Evolutionary conservation across 2,888 invertebrate genomes (phyloP).

Genomic region (Brenthis hecate): DNA sequence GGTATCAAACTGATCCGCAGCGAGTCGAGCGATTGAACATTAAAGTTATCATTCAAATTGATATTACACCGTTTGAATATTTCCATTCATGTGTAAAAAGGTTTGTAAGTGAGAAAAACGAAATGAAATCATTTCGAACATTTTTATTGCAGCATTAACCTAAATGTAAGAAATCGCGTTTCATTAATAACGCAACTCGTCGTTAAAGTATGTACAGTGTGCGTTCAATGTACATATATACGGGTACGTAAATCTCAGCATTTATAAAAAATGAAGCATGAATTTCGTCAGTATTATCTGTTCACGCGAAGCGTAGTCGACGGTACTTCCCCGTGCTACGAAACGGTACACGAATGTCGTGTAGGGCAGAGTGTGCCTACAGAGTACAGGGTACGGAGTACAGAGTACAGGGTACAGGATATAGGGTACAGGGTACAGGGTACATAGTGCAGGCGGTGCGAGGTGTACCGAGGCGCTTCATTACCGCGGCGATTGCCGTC

Average conservation of each 20-base stretch:
- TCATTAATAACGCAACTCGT: constrained; percentile 3
- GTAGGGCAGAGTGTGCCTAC: too few relatives aligned
- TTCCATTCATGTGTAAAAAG: constrained; percentile 5
- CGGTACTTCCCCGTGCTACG: too few relatives aligned
- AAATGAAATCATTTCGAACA: constrained; percentile 2
- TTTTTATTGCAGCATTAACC: constrained; percentile 3
- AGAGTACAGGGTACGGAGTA: too few relatives aligned
- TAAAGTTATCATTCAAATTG: constrained; percentile 22
- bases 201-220: background rate
- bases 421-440: background rate
- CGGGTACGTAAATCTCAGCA: background rate
- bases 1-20: constrained; percentile 16
- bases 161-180: constrained; percentile 6
- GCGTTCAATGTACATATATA: background rate
- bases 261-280: constrained; percentile 11
- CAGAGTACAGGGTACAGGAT: too few relatives aligned
- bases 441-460: background rate
- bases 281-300: constrained; percentile 8
- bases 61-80: constrained; percentile 15
- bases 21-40: constrained; percentile 10
- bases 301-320: too few relatives aligned
- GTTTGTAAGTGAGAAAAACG: constrained; percentile 7
- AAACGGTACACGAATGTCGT: too few relatives aligned
- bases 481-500: constrained; percentile 25
- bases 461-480: constrained; percentile 19